phyloP scores from a whole-genome alignment of 1,140 invertebrate species.

The Anthonomus grandis region DNA sequence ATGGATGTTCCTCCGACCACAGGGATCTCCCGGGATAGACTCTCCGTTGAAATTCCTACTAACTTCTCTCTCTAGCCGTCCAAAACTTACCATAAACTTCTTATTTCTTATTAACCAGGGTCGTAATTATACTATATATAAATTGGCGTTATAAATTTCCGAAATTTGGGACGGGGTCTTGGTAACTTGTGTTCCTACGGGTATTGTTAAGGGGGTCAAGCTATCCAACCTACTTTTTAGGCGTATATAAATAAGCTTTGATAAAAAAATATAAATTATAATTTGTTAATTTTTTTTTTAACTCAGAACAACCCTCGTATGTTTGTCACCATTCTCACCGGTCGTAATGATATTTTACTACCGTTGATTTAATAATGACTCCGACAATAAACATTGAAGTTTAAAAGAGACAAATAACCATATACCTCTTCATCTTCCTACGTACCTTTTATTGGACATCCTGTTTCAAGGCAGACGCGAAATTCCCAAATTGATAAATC shows the following conservation, averaged over 20 bases:
- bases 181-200: slow-evolving; percentile 3
- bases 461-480: background rate
- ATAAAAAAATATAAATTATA: no score
- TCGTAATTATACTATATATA: slow-evolving; percentile 24
- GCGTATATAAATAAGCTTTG: no score
- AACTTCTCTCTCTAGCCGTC: slow-evolving; percentile 31
- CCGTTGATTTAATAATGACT: no score
- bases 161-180: slow-evolving; percentile 10
- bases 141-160: slow-evolving; percentile 29
- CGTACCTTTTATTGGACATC: background rate
- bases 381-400: no score
- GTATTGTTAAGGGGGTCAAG: background rate
- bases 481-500: slow-evolving; percentile 3
- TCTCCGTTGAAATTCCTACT: slow-evolving; percentile 41
- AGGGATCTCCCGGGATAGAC: slow-evolving; percentile 41
- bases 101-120: slow-evolving; percentile 35
- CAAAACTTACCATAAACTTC: slow-evolving; percentile 36
- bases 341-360: no score
- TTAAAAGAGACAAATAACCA: no score
- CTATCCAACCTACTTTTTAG: no score
- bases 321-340: no score
- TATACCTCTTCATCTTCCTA: background rate
- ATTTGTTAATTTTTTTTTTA: no score
- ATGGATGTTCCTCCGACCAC: slow-evolving; percentile 47
- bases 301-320: no score